Percentiles rank a stretch among this genome's conserved stretches.
These are phyloP conservation scores for Hoplostethus mediterraneus DNA, from an alignment of 2,797 vertebrate species.

Conservation along the genomic window DNA sequence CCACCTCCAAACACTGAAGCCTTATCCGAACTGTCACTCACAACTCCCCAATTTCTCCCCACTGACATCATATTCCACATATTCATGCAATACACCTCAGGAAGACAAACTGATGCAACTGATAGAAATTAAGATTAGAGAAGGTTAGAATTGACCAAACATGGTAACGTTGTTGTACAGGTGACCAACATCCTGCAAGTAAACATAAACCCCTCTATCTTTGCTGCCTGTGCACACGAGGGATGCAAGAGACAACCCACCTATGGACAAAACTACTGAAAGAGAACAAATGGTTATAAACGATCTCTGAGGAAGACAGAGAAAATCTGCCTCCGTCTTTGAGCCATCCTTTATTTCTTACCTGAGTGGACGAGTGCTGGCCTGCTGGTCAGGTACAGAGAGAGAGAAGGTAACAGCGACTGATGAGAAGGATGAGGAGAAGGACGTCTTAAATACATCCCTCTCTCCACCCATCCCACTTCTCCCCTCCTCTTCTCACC, in stretches of 20 bases:
- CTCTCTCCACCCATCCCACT: slow-evolving; percentile 73
- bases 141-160: no score
- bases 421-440: slow-evolving; percentile 63
- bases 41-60: neutral
- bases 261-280: neutral
- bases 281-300: neutral
- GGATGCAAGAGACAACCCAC: neutral
- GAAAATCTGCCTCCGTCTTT: neutral
- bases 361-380: slow-evolving; percentile 72
- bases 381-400: slow-evolving; percentile 52
- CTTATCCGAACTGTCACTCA: slow-evolving; percentile 39
- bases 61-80: neutral
- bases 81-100: neutral
- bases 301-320: slow-evolving; percentile 1
- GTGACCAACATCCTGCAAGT: neutral
- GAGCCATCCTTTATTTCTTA: slow-evolving; percentile 59
- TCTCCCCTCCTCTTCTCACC: slow-evolving; percentile 35
- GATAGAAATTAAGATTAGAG: no score
- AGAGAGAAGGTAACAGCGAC: slow-evolving; percentile 43
- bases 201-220: slow-evolving; percentile 9
- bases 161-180: no score
- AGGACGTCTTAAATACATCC: slow-evolving; percentile 82
- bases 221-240: slow-evolving; percentile 4
- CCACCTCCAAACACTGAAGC: slow-evolving; percentile 59
- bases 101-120: neutral